Conservation (phyloP, 2,797 vertebrate species). For the Oreochromis mossambicus region DNA sequence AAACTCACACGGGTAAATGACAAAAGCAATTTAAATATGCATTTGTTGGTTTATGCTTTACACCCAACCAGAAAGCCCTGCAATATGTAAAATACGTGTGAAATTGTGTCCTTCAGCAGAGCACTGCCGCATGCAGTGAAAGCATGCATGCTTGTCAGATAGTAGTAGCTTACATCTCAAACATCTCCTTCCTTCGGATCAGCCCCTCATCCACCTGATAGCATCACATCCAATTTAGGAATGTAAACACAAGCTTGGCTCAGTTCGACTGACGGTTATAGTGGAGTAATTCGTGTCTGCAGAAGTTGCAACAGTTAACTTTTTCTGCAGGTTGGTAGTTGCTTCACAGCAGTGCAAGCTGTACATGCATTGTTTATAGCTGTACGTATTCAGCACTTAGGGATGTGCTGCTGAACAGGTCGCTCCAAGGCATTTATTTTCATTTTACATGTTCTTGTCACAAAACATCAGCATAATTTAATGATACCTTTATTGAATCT, state of each 20-base stretch:
- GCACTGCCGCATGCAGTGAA: neutral
- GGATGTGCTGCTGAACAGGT: neutral
- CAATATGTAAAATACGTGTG: neutral
- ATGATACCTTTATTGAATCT: neutral
- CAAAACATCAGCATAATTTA: neutral
- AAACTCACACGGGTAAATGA: neutral
- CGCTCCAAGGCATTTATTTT: neutral
- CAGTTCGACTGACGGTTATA: neutral
- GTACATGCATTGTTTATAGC: neutral
- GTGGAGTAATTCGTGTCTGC: neutral
- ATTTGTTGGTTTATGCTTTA: neutral
- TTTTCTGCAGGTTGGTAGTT: neutral
- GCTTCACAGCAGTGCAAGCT: neutral
- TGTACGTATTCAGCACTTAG: neutral
- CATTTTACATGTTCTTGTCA: neutral
- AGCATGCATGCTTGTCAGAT: constrained; percentile 12
- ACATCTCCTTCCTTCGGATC: constrained; percentile 4
- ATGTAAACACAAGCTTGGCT: constrained; percentile 50
- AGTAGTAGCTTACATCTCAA: constrained; percentile 12
- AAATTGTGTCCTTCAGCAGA: neutral
- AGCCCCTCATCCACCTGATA: constrained; percentile 29
- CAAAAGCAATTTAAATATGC: neutral
- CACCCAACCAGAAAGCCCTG: neutral
- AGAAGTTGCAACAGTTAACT: neutral
- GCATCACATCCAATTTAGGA: constrained; percentile 51